Base-by-base conservation (phyloP, 2,888 invertebrate genomes). In the Andrena chrysosceles region DNA sequence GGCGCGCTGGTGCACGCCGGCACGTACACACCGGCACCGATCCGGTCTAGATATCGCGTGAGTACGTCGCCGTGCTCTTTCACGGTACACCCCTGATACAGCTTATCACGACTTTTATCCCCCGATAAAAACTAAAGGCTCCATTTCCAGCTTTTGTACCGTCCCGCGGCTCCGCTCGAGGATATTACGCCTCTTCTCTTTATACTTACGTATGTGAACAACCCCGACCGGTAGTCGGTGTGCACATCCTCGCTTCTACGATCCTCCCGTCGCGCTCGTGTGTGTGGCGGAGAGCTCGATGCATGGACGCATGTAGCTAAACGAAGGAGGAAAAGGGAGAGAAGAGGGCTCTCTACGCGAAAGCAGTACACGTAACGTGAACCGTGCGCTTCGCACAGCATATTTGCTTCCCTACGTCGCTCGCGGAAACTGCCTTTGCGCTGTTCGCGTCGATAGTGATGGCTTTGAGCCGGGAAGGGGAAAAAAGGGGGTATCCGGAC, bases 21-120 rank as follows among this genome's bases (percentile, higher is more conserved):
- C 20, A 35, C 54, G 56, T 48, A 72, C 70, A 59, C 70, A 73
- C 72, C 31, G 52, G 52, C 59, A 76, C 77, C 84, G 86, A 83
- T 88, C 77, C 68, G 63, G 73, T 78, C 78, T 74, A 68, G 86
- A 87, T 89, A 87, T 82, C 89, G 81, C 81, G 77, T 74, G 84
- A 87, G 86, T 87, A 82, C 81, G 84, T 85, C 84, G 85, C 83
- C 76, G 83, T 87, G 84, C 85, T 90, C 88, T 89, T 90, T 89
- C 87, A 85, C 87, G 87, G 83, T 88, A 89, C 86, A 86, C 84
- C 87, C 87, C 81, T 87, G 93, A 92, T 91, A 90, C 89, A 91
- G 92, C 92, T 93, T 93, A 93, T 93, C 93, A 91, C 91, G 89
- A 92, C 90, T 92, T 92, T 93, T 93, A 92, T 90, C 91, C 89